phyloP scores from a whole-genome alignment of 2,797 vertebrate genomes.

The Pangasius mekongensis region DNA sequence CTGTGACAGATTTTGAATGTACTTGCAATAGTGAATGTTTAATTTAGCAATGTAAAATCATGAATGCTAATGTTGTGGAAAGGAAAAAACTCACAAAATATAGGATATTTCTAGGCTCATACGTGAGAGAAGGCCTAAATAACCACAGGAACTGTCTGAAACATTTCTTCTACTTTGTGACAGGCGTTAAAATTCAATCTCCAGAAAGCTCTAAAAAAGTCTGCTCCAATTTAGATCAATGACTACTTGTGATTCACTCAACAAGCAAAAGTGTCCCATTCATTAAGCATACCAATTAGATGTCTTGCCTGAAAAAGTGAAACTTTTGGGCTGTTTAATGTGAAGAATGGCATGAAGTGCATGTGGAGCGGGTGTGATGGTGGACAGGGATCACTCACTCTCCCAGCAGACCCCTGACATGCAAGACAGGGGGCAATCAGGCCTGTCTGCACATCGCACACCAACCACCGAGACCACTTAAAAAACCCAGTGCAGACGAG shows the following conservation, averaged over 20 bases:
- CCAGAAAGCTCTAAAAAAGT: constrained; percentile 40
- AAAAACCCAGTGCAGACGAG: constrained; percentile 40
- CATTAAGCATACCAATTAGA: constrained; percentile 58
- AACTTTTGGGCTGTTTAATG: constrained; percentile 50
- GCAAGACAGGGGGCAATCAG: constrained; percentile 58
- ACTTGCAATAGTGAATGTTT: constrained; percentile 22
- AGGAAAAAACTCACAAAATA: neutral
- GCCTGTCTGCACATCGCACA: constrained; percentile 49
- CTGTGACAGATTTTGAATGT: constrained; percentile 10
- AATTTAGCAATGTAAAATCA: constrained; percentile 23
- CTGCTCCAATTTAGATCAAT: constrained; percentile 37
- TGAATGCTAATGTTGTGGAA: constrained; percentile 11
- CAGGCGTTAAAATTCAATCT: constrained; percentile 44
- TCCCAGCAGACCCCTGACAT: constrained; percentile 55
- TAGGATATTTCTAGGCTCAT: neutral
- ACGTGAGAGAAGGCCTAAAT: neutral
- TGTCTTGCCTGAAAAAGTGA: constrained; percentile 35
- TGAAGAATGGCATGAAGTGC: constrained; percentile 43
- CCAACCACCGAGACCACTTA: constrained; percentile 40
- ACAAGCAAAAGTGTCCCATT: constrained; percentile 44
- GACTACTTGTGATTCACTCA: constrained; percentile 43
- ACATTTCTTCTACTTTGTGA: constrained; percentile 21
- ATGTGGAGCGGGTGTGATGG: constrained; percentile 34
- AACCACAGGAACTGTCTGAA: constrained; percentile 34
- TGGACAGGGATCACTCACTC: constrained; percentile 53